Percentiles rank a stretch among this genome's conserved stretches.
Conservation (phyloP, 2,888 invertebrate genomes). For the Pammene fasciana region DNA sequence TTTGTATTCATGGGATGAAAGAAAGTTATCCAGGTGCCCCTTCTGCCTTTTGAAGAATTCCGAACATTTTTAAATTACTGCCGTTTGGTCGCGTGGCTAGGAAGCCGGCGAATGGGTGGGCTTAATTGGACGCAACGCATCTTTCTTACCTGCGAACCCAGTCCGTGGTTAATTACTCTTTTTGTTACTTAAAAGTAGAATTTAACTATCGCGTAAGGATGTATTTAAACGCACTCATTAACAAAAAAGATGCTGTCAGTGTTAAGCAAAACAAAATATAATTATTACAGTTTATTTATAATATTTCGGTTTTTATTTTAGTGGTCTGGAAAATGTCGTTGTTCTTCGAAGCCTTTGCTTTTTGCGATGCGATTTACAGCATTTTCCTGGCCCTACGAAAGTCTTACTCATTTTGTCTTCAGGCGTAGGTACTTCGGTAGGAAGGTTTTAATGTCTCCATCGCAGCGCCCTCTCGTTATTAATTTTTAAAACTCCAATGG, state of each 20-base stretch:
- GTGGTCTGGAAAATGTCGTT: not conserved
- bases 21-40: conserved; percentile 70
- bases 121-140: conserved; percentile 26
- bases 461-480: conserved; percentile 71
- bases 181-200: not conserved
- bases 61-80: conserved; percentile 71
- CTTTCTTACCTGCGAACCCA: conserved; percentile 4
- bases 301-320: not conserved
- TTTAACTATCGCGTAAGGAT: not conserved
- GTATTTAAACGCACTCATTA: not conserved
- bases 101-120: conserved; percentile 45
- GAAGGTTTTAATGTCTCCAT: conserved; percentile 75
- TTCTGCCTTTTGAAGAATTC: conserved; percentile 61
- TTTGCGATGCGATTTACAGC: not conserved
- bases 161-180: not conserved
- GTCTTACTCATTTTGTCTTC: conserved; percentile 70
- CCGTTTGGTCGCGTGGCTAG: conserved; percentile 54
- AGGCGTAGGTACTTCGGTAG: conserved; percentile 63
- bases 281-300: too few relatives aligned
- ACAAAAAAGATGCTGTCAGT: not conserved
- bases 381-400: conserved; percentile 50
- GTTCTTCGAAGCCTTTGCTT: not conserved
- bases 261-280: too few relatives aligned
- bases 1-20: conserved; percentile 74
- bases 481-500: conserved; percentile 75